Conservation (phyloP, 2,797 vertebrate genomes). For the Lates japonicus region DNA sequence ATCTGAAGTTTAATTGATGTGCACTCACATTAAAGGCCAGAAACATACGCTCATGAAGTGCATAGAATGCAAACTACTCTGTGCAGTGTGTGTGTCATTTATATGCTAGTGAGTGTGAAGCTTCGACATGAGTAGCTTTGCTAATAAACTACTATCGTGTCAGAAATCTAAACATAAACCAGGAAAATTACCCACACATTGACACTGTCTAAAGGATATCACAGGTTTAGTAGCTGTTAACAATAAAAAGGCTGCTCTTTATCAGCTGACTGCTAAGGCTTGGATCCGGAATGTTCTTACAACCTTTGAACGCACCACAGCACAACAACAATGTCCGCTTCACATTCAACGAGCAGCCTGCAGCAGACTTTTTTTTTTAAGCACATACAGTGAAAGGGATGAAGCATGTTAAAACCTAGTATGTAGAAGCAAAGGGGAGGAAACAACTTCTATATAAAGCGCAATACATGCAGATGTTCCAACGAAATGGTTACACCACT, state of each 20-base stretch:
- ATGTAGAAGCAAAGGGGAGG: neutral
- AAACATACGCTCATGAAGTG: conserved; percentile 6
- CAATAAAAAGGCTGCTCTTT: conserved; percentile 21
- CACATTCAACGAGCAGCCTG: conserved; percentile 12
- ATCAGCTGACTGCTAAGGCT: conserved; percentile 22
- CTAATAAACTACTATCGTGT: neutral
- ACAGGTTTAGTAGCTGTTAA: neutral
- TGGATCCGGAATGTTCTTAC: conserved; percentile 1
- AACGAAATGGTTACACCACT: neutral
- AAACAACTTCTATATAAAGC: neutral
- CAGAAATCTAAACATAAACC: conserved; percentile 29
- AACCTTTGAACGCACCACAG: conserved; percentile 10
- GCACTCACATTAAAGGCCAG: conserved; percentile 45
- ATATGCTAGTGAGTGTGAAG: conserved; percentile 17
- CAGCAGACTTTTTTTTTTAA: conserved; percentile 3
- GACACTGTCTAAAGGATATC: conserved; percentile 9
- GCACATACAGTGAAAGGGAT: neutral
- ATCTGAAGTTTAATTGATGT: conserved; percentile 54
- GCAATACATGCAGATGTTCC: neutral
- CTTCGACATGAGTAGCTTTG: neutral
- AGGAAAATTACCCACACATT: conserved; percentile 21
- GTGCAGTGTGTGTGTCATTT: conserved; percentile 23
- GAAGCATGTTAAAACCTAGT: conserved; percentile 10
- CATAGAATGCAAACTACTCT: conserved; percentile 33
- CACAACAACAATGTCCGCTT: conserved; percentile 14